Evolutionary conservation across 1,140 invertebrate species (phyloP).

Genomic region (Pentalonia nigronervosa): DNA sequence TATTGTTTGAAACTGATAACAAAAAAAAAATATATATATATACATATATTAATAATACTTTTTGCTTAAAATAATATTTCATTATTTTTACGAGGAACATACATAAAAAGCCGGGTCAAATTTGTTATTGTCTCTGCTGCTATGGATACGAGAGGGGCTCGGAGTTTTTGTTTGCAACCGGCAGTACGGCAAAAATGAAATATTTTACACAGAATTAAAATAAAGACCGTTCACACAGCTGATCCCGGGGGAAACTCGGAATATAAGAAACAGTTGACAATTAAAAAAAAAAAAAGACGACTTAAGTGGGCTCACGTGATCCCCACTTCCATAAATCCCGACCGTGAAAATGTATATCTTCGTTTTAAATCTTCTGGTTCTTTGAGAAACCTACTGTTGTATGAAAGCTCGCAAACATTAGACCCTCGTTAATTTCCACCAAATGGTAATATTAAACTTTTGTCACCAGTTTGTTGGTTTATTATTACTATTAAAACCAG

Average conservation of each 20-base stretch:
- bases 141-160: conserved; percentile 43
- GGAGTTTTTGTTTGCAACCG: conserved; percentile 20
- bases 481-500: background rate
- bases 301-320: conserved; percentile 25
- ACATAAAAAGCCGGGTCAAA: background rate
- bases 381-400: conserved; percentile 27
- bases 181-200: conserved; percentile 4
- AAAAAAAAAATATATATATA: background rate
- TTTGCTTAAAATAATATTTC: background rate
- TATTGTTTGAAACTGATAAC: background rate
- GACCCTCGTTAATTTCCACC: background rate
- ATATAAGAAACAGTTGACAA: background rate
- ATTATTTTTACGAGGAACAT: background rate
- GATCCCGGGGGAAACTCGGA: conserved; percentile 3
- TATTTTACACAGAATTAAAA: conserved; percentile 42
- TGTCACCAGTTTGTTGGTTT: background rate
- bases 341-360: conserved; percentile 10
- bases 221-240: conserved; percentile 37
- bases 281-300: conserved; percentile 50
- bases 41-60: background rate
- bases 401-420: conserved; percentile 42
- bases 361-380: conserved; percentile 23
- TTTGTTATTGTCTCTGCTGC: conserved; percentile 51
- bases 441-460: conserved; percentile 35
- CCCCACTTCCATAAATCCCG: background rate